These are phyloP conservation scores for Brachystomella parvula DNA, from an alignment of 1,140 invertebrate genomes.

Conservation along the genomic window DNA sequence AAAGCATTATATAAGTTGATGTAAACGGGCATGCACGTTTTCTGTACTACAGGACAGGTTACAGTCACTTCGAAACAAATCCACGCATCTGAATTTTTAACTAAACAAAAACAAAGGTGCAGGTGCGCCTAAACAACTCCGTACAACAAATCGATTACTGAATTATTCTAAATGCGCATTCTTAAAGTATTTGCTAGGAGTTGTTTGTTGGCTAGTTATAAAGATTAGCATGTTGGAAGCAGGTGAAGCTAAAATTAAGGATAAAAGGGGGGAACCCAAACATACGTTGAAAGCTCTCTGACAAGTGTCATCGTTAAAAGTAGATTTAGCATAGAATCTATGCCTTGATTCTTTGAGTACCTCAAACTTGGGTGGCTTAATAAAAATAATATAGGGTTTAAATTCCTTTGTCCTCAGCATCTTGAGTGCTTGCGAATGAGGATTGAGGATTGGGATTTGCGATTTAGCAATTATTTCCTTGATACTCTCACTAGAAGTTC, in stretches of 20 bases:
- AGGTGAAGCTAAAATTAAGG: constrained; percentile 20
- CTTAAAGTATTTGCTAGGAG: no score
- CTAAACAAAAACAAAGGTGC: no score
- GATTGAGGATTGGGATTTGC: constrained; percentile 75
- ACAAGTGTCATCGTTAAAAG: constrained; percentile 73
- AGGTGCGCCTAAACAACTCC: no score
- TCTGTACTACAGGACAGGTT: no score
- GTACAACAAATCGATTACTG: no score
- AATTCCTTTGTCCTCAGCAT: constrained; percentile 79
- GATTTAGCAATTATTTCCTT: constrained; percentile 77
- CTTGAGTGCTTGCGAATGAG: constrained; percentile 90
- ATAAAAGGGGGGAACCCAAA: constrained; percentile 28
- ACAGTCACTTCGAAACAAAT: no score
- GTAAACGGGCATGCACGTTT: no score
- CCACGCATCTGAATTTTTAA: no score
- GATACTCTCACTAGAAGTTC: constrained; percentile 83
- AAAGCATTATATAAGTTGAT: no score
- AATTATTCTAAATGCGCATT: no score
- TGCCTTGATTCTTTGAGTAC: constrained; percentile 73
- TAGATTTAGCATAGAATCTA: constrained; percentile 71
- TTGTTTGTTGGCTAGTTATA: no score
- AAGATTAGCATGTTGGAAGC: no score
- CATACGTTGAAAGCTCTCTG: constrained; percentile 80
- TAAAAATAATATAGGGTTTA: constrained; percentile 90
- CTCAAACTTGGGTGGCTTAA: constrained; percentile 81